Evolutionary conservation across 2,797 vertebrate genomes (phyloP).

Genomic region (Argyrosomus regius): DNA sequence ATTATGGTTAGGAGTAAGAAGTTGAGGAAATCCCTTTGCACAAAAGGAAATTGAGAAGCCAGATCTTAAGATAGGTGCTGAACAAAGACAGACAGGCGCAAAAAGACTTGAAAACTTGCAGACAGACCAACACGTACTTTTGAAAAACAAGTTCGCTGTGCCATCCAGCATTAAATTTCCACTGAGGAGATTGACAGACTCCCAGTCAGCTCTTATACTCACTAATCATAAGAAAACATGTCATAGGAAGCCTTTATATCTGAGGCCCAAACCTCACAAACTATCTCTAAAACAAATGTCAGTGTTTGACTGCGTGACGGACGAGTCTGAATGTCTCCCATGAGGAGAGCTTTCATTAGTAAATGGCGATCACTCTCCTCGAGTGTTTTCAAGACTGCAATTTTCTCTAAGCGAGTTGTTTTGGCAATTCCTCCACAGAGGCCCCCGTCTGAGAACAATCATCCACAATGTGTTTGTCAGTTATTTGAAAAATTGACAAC

Average conservation of each 20-base stretch:
- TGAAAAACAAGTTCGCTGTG: slow-evolving; percentile 39
- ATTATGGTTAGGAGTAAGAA: slow-evolving; percentile 56
- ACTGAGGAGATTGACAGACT: slow-evolving; percentile 26
- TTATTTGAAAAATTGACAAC: slow-evolving; percentile 76
- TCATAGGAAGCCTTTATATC: slow-evolving; percentile 32
- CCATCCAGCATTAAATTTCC: slow-evolving; percentile 34
- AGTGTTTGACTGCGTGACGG: slow-evolving; percentile 50
- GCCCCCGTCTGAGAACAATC: slow-evolving; percentile 72
- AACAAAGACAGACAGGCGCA: slow-evolving; percentile 47
- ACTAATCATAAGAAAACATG: slow-evolving; percentile 46
- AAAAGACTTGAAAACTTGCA: slow-evolving; percentile 27
- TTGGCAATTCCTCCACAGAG: slow-evolving; percentile 60
- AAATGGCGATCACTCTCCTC: slow-evolving; percentile 64
- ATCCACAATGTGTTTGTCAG: slow-evolving; percentile 73
- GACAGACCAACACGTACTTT: slow-evolving; percentile 23
- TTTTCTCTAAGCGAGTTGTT: slow-evolving; percentile 58
- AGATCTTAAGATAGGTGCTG: slow-evolving; percentile 54
- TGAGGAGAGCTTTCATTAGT: slow-evolving; percentile 64
- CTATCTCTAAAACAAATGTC: slow-evolving; percentile 40
- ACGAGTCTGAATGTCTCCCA: slow-evolving; percentile 64
- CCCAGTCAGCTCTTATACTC: slow-evolving; percentile 26
- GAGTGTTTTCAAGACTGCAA: slow-evolving; percentile 61
- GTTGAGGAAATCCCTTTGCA: slow-evolving; percentile 65
- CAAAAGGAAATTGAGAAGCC: slow-evolving; percentile 64
- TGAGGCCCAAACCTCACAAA: slow-evolving; percentile 33